These are phyloP conservation scores for Microtus obscurus DNA, from an alignment of 2,797 vertebrate species.

Conservation along the genomic window DNA sequence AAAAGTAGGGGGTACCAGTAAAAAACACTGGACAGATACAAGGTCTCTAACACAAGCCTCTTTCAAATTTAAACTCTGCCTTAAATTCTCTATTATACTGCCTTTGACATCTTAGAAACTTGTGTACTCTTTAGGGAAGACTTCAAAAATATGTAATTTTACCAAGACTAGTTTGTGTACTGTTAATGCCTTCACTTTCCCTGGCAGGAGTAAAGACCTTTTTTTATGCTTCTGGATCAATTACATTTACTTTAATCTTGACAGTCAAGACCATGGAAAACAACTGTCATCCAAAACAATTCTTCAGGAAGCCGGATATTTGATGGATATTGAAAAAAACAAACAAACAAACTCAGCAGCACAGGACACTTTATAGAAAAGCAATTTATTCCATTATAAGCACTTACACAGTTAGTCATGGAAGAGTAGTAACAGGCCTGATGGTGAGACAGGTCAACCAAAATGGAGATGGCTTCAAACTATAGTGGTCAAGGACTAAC, in stretches of 20 bases:
- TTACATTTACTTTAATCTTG: constrained; percentile 66
- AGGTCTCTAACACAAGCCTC: constrained; percentile 51
- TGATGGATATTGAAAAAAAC: constrained; percentile 65
- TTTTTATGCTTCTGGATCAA: constrained; percentile 38
- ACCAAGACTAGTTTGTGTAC: constrained; percentile 40
- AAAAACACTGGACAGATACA: constrained; percentile 32
- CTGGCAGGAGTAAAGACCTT: constrained; percentile 64
- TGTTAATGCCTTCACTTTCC: constrained; percentile 50
- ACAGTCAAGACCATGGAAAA: constrained; percentile 45
- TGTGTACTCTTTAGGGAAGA: constrained; percentile 10
- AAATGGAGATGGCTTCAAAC: constrained; percentile 84
- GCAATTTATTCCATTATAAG: constrained; percentile 89
- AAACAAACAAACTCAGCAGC: constrained; percentile 42
- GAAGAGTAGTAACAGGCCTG: constrained; percentile 84
- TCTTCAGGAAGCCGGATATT: not conserved
- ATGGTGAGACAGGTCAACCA: constrained; percentile 86
- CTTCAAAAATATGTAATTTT: constrained; percentile 60
- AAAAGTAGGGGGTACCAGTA: constrained; percentile 3
- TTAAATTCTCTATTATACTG: constrained; percentile 74
- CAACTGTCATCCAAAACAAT: not conserved
- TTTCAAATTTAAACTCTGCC: constrained; percentile 75
- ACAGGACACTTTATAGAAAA: constrained; percentile 87
- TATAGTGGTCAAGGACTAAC: constrained; percentile 83
- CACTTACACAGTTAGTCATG: constrained; percentile 87
- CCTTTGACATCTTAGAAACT: constrained; percentile 69